Evolutionary conservation across 2,888 invertebrate species (phyloP).

Genomic region (Campoletis raptor): DNA sequence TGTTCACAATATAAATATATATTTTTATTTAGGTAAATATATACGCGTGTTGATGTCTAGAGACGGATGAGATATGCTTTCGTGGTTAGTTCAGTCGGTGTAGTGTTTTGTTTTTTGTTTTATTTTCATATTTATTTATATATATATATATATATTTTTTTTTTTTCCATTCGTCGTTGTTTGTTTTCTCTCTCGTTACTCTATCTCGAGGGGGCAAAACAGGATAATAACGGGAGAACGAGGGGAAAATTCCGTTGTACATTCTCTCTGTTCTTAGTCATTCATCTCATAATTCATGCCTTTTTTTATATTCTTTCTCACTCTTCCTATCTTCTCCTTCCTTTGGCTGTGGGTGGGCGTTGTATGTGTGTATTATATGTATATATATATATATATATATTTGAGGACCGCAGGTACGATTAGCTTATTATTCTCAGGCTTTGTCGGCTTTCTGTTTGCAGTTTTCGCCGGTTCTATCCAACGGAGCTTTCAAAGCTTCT

Average conservation of each 20-base stretch:
- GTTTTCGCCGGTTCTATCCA: constrained; percentile 62
- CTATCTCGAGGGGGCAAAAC: constrained; percentile 61
- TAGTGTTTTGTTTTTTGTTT: constrained; percentile 35
- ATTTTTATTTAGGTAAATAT: background rate
- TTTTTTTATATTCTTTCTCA: constrained; percentile 52
- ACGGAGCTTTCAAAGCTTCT: constrained; percentile 61
- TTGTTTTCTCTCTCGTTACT: constrained; percentile 58
- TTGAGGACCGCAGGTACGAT: constrained; percentile 74
- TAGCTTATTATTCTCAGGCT: constrained; percentile 80
- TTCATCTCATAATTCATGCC: constrained; percentile 62
- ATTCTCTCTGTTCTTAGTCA: constrained; percentile 72
- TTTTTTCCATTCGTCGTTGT: constrained; percentile 57
- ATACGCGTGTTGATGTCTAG: constrained; percentile 34
- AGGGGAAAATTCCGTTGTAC: constrained; percentile 52
- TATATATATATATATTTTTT: background rate
- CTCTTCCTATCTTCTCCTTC: constrained; percentile 48
- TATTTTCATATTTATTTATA: background rate
- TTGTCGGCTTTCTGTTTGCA: constrained; percentile 74
- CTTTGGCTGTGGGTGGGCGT: constrained; percentile 50
- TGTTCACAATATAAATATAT: constrained; percentile 1
- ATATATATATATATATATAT: constrained; percentile 31
- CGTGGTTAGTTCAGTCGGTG: constrained; percentile 59
- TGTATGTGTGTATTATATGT: background rate
- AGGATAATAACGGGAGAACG: constrained; percentile 10
- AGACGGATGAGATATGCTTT: constrained; percentile 62